Base-by-base conservation (phyloP, 92 coral and sea anemone genomes). In the Montipora capitata region DNA sequence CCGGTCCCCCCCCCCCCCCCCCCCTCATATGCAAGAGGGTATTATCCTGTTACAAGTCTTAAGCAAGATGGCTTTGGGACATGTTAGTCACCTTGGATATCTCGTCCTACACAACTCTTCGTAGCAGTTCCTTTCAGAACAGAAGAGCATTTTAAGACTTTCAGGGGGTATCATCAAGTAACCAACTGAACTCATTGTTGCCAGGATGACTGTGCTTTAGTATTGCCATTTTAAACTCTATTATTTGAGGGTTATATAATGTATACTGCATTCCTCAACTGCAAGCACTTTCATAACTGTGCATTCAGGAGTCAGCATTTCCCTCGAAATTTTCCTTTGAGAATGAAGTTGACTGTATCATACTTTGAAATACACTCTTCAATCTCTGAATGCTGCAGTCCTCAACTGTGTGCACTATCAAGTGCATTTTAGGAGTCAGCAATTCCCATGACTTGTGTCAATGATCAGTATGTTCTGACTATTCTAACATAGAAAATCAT, bases 381-480 rank as follows among this genome's bases (percentile, higher is more conserved):
- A 20, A 20, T 20, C 27, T 20, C 27, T 20, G 27, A 20, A 20
- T 20, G 27, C 27, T 20, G 27, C 27, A 0, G 27, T 49, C 0
- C 27, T 20, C 27, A 20, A 20, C 0, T 20, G 27, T 20, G 27
- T 20, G 27, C 27, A 20, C 27, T 20, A 49, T 0, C 0, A 0
- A 14, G 65, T 58, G 65, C 65, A 58, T n/a, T n/a, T n/a, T 7
- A 58, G 65, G 65, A 58, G 65, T 58, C 65, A 58, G 65, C 65
- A 58, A 4, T 58, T 58, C 65, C 65, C 2, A 10, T 5, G 27
- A 20, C 27, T 20, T 20, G 27, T 20, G 0, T 20, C 27, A 20
- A 20, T 20, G 56, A 49, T 49, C 56, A 10, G 0, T 49, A 49
- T 49, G 10, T 49, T 64, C 56, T 5, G 56, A 0, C 27, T 20